Conservation (phyloP, 1,140 invertebrate genomes). For the Psilanteris sp. region DNA sequence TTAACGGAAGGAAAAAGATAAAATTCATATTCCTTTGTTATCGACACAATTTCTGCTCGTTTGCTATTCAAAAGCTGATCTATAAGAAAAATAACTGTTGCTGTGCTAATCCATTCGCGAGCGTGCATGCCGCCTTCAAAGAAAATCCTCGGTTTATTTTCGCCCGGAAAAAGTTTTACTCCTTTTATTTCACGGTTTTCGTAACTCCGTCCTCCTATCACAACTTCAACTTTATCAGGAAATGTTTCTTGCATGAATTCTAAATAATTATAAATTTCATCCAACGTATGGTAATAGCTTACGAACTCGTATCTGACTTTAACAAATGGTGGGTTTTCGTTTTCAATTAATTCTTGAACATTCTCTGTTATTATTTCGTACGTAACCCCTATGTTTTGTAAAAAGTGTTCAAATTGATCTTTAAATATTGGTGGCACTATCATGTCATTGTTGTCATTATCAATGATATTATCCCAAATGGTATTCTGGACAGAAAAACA, state of each 20-base stretch:
- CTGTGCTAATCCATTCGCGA: constrained; percentile 88
- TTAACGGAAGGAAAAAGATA: constrained; percentile 86
- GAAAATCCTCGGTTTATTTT: constrained; percentile 78
- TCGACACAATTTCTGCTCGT: constrained; percentile 74
- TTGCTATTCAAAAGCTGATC: constrained; percentile 82
- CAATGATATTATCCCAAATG: no score
- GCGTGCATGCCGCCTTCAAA: constrained; percentile 86
- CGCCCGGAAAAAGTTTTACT: constrained; percentile 80
- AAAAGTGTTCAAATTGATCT: background rate
- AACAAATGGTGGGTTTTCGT: background rate
- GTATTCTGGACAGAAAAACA: no score
- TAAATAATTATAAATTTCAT: constrained; percentile 78
- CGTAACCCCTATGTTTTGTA: background rate
- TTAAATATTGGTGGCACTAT: background rate
- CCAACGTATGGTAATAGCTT: constrained; percentile 78
- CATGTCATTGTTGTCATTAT: background rate
- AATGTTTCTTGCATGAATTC: constrained; percentile 75
- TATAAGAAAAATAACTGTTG: constrained; percentile 84
- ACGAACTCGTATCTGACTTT: background rate
- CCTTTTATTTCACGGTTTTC: constrained; percentile 81
- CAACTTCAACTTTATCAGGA: constrained; percentile 78
- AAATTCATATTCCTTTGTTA: constrained; percentile 83
- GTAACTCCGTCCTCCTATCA: constrained; percentile 81
- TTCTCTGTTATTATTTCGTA: background rate
- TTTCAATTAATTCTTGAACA: background rate